Base-by-base conservation (phyloP, 2,888 invertebrate species). In the Chrysodeixis includens region DNA sequence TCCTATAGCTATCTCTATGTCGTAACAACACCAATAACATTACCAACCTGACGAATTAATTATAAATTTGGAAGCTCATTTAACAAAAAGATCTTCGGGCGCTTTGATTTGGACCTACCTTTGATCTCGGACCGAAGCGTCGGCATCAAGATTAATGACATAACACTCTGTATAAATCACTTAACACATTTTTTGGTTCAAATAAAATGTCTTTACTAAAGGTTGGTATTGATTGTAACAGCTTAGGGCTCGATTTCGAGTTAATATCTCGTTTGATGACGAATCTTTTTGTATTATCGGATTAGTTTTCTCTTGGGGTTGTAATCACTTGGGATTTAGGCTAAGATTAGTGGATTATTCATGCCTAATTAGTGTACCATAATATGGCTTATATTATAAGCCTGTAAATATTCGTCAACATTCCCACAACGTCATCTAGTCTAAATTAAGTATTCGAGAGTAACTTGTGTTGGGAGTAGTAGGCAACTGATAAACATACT, bases 1-100 rank as follows among this genome's bases (percentile, higher is more conserved):
- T 68, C 56, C 26, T 6, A 56, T 56, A 52, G 46, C 20, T 55
- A 51, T 49, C 59, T 10, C 32, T 8, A 26, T 65, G 53, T 69
- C 65, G 76, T 72, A 78, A 75, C 74, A 64, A 65, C 74, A 71
- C 56, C 72, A 68, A 80, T 82, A 84, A 86, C 84, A 83, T 83
- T 86, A 69, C 65, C 76, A 74, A 83, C 72, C 80, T 78, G 83
- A 87, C 82, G 87, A 86, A 88, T 88, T 86, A 87, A 88, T 88
- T 88, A 83, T 69, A 85, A 84, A 81, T 83, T 81, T 78, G 76
- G 69, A 79, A 81, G 83, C 79, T 76, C 81, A 74, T 86, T 83
- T 76, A 83, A 84, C 46, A 86, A 84, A 82, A 79, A 71, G 70
- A 69, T 77, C 73, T 65, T 70, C 67, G 69, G 69, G 32, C 44